Percentiles rank a stretch among this genome's conserved stretches.
Evolutionary conservation across 2,888 invertebrate species (phyloP).

Genomic region (Elysia crispata): DNA sequence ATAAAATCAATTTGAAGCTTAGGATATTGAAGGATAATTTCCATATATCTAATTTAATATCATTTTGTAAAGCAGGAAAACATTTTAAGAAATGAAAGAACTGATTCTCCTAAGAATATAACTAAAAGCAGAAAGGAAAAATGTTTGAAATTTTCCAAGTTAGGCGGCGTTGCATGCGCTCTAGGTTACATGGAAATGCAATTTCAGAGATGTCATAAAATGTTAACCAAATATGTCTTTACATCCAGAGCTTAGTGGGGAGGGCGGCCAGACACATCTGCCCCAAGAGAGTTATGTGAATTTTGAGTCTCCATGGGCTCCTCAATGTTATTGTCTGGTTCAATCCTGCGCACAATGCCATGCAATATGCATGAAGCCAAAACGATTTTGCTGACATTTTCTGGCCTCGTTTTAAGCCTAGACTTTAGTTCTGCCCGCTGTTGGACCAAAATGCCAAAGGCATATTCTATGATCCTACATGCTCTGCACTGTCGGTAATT

Average conservation of each 20-base stretch:
- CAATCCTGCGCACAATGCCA: not conserved
- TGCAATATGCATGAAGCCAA: not conserved
- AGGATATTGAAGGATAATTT: no score
- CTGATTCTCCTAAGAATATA: no score
- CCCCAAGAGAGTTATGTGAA: no score
- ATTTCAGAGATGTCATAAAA: not conserved
- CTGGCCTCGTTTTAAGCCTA: not conserved
- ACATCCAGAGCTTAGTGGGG: not conserved
- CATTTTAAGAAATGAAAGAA: no score
- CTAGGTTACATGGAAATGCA: not conserved
- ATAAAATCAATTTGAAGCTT: no score
- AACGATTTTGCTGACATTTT: not conserved
- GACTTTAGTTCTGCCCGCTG: not conserved
- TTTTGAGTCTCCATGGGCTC: not conserved
- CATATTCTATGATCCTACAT: not conserved
- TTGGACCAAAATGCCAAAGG: constrained; percentile 10
- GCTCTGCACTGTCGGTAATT: constrained; percentile 6
- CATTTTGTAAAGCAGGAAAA: no score
- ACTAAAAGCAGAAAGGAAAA: no score
- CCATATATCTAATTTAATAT: no score
- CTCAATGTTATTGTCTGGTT: not conserved
- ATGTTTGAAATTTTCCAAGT: no score
- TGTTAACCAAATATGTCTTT: not conserved
- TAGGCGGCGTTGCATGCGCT: no score
- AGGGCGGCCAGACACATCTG: not conserved